These are phyloP conservation scores for Champsocephalus esox DNA, from an alignment of 2,797 vertebrate genomes.

Conservation along the genomic window DNA sequence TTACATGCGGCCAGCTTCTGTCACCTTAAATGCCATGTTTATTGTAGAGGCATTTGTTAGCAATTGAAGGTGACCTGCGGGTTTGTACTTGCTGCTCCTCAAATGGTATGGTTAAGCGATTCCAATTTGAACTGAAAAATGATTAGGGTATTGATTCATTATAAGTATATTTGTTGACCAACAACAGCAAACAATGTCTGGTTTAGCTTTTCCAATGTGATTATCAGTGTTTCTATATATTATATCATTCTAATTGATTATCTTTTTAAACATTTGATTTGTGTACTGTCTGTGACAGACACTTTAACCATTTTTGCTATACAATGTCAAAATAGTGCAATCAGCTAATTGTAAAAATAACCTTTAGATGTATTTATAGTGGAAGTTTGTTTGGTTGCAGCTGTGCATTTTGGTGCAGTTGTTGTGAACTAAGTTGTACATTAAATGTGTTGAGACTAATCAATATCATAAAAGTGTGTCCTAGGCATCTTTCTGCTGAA, in stretches of 20 bases:
- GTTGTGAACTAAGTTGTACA: background rate
- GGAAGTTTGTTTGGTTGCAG: background rate
- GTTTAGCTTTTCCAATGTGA: background rate
- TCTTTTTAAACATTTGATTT: background rate
- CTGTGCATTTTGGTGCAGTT: background rate
- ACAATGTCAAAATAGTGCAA: too few species aligned
- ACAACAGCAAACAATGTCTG: background rate
- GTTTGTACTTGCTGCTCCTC: background rate
- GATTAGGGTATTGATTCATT: background rate
- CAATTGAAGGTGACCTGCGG: slow-evolving; percentile 58
- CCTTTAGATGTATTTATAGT: background rate
- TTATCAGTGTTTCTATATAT: too few species aligned
- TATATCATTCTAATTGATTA: background rate
- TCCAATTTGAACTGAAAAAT: slow-evolving; percentile 9
- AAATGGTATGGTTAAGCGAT: background rate
- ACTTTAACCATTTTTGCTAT: too few species aligned
- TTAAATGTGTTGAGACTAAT: background rate
- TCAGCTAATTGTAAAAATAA: background rate
- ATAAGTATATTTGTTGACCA: background rate
- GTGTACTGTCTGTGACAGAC: background rate
- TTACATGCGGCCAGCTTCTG: slow-evolving; percentile 34
- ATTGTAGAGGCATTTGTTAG: slow-evolving; percentile 37
- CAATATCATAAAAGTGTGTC: accelerated
- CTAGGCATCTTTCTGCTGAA: background rate
- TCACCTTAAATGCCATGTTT: slow-evolving; percentile 51